phyloP scores from a whole-genome alignment of 2,888 invertebrate genomes.

The Heliconius ethilla region DNA sequence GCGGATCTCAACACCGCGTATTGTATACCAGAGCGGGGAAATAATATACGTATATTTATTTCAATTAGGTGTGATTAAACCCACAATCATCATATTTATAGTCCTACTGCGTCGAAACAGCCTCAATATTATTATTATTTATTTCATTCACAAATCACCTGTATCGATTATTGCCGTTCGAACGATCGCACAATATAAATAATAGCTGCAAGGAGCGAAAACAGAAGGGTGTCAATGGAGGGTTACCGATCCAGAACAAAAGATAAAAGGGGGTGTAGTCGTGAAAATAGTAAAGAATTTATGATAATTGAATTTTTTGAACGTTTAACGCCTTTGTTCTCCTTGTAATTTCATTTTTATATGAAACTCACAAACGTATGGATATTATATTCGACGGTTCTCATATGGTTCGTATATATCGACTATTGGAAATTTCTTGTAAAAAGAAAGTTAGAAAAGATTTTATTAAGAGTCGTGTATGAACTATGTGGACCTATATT shows the following conservation, averaged over 20 bases:
- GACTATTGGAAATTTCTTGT: background rate
- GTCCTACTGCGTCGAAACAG: too few species aligned
- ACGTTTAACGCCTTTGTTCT: conserved; percentile 49
- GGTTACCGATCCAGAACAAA: conserved; percentile 56
- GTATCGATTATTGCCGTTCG: background rate
- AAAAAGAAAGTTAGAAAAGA: background rate
- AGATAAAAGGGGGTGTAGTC: conserved; percentile 53
- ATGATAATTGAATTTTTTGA: conserved; percentile 57
- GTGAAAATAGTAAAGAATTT: conserved; percentile 54
- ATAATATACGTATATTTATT: too few species aligned
- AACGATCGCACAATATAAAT: conserved; percentile 45
- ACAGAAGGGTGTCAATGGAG: conserved; percentile 56
- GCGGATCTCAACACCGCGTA: background rate
- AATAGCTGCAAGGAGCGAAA: conserved; percentile 45
- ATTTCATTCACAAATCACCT: background rate
- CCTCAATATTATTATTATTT: background rate
- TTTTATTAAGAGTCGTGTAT: background rate
- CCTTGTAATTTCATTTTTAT: conserved; percentile 40
- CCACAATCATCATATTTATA: too few species aligned
- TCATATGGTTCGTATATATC: conserved; percentile 2
- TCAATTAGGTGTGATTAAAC: too few species aligned
- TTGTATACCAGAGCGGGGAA: too few species aligned
- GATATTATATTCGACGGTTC: conserved; percentile 15
- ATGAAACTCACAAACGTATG: conserved; percentile 26
- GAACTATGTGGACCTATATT: background rate